These are phyloP conservation scores for Petaurus breviceps DNA, from an alignment of 2,113 vertebrate genomes.

Conservation along the genomic window DNA sequence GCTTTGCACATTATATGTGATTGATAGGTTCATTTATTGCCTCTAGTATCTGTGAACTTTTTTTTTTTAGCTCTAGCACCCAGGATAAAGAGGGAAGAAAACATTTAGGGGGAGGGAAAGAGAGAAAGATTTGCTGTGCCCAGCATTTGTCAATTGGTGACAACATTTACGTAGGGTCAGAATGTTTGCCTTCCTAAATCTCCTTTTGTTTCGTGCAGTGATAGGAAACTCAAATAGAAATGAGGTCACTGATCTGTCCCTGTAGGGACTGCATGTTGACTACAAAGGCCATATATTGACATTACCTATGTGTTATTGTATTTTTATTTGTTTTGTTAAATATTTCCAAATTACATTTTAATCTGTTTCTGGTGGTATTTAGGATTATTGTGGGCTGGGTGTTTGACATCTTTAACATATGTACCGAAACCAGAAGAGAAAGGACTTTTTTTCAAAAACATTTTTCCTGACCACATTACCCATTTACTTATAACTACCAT, in stretches of 20 bases:
- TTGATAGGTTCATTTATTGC: neutral
- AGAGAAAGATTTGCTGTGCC: neutral
- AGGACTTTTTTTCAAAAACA: neutral
- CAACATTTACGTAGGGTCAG: neutral
- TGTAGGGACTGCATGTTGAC: neutral
- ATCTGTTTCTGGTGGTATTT: neutral
- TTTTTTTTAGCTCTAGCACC: neutral
- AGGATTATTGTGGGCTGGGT: neutral
- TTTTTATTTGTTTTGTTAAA: neutral
- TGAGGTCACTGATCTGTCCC: neutral
- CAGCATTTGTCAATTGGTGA: neutral
- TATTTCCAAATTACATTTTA: neutral
- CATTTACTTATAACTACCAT: neutral
- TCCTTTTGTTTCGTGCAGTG: neutral
- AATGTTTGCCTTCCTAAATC: neutral
- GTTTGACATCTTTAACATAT: neutral
- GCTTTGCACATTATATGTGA: neutral
- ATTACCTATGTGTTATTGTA: neutral
- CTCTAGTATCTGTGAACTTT: neutral
- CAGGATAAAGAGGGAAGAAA: neutral
- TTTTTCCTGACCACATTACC: neutral
- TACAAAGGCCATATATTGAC: too few relatives aligned
- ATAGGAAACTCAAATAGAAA: neutral
- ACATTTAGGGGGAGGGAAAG: neutral
- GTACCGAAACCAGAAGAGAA: neutral